Base-by-base conservation (phyloP, 2,113 vertebrate species). In the Tichodroma muraria region DNA sequence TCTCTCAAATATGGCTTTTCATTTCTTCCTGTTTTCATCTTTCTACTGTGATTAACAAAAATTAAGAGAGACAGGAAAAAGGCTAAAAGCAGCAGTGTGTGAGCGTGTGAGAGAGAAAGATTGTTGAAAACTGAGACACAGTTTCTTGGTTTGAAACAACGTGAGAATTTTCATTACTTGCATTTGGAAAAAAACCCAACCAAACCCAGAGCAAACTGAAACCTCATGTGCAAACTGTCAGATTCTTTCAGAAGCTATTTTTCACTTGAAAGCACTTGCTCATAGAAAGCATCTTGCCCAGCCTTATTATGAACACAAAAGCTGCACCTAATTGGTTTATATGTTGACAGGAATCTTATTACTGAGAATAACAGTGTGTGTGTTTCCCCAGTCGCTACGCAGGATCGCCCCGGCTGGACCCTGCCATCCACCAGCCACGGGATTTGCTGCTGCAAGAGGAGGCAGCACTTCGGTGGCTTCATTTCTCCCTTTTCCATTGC, bases 181-280 rank as follows among this genome's bases (percentile, higher is more conserved):
- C 52, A 61, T 82, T 85, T 18, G 40, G 66, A 56, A 78, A 63
- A 45, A 65, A 45, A 60, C n/a, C 3, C 52, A 68, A 37, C 28
- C 57, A 85, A 88, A 59, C 54, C 54, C 85, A 9, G 71, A 85
- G 71, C 90, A 93, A 96, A 95, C 82, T 30, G 64, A 91, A 96
- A 96, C 92, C 92, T 96, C 88, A 88, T 91, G 94, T 95, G 88
- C 68, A 59, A 91, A 83, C 92, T 88, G 88, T 90, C 92, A 93
- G 59, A 91, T 83, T 77, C 85, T 77, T 96, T 83, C 94, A 93
- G 95, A 83, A 91, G 68, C 90, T 82, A 54, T 96, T 96, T 96
- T 88, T 96, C 95, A 95, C 95, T 94, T 88, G 92, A 93, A 96
- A 94, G 93, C 88, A 56, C 82, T 96, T 72, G 75, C 88, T 85